These are phyloP conservation scores for Zalophus californianus DNA, from an alignment of 2,797 vertebrate species.

Conservation along the genomic window DNA sequence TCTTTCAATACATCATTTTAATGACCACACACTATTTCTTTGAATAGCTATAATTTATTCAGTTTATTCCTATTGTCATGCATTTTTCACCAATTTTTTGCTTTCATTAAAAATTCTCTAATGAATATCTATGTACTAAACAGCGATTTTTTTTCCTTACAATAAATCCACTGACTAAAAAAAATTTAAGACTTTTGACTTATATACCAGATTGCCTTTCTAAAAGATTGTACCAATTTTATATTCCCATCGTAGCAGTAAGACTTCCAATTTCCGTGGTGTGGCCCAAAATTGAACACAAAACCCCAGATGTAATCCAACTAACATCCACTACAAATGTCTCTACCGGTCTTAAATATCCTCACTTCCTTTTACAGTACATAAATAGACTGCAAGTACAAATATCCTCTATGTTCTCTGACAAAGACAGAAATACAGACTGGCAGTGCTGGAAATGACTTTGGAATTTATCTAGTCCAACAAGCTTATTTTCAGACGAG, in stretches of 20 bases:
- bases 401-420: slow-evolving; percentile 3
- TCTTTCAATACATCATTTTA: slow-evolving; percentile 6
- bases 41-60: not conserved
- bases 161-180: slow-evolving; percentile 17
- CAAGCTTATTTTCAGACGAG: slow-evolving; percentile 30
- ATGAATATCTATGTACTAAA: not conserved
- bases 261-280: not conserved
- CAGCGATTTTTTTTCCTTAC: not conserved
- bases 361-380: not conserved
- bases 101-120: not conserved
- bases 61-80: not conserved
- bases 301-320: not conserved
- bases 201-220: not conserved
- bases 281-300: not conserved
- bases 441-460: not conserved
- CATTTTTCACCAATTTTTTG: not conserved
- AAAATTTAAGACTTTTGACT: not conserved
- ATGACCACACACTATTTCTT: not conserved
- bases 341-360: not conserved
- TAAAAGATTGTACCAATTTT: not conserved
- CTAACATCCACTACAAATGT: not conserved
- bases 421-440: slow-evolving; percentile 38
- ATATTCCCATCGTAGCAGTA: not conserved
- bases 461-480: slow-evolving; percentile 10
- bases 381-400: not conserved